Percentiles rank a stretch among this genome's conserved stretches.
Conservation (phyloP, 2,888 invertebrate species). For the Troides aeacus region DNA sequence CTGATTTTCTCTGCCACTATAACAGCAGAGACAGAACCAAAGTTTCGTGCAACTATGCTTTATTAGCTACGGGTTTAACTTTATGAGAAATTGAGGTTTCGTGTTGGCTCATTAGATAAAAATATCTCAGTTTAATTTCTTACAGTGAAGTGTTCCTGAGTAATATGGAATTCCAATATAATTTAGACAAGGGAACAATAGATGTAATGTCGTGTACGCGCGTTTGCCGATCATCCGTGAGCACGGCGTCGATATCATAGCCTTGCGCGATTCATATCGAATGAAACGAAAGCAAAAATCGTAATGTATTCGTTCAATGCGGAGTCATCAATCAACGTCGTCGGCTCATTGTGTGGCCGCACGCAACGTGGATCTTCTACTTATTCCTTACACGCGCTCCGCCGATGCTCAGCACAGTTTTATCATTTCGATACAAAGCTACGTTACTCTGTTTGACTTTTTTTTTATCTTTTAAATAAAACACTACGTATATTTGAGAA, state of each 20-base stretch:
- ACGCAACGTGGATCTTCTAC: constrained; percentile 59
- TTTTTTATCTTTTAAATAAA: constrained; percentile 35
- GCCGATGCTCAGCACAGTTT: constrained; percentile 54
- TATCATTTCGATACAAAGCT: constrained; percentile 62
- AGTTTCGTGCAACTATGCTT: too few species aligned
- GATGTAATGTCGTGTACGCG: constrained; percentile 21
- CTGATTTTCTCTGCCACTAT: too few species aligned
- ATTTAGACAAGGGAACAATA: constrained; percentile 7
- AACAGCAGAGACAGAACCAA: too few species aligned
- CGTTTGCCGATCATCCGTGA: constrained; percentile 31
- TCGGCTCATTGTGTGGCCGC: constrained; percentile 77
- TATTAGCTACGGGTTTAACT: too few species aligned
- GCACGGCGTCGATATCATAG: constrained; percentile 71
- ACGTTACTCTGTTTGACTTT: constrained; percentile 41
- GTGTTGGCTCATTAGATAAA: too few species aligned
- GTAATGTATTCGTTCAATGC: constrained; percentile 79
- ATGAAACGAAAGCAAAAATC: constrained; percentile 77
- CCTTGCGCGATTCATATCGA: constrained; percentile 78
- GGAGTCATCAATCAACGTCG: constrained; percentile 75
- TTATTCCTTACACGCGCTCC: constrained; percentile 47
- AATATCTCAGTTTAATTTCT: neutral
- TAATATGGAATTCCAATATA: constrained; percentile 11
- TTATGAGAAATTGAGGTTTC: too few species aligned
- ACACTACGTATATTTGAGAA: constrained; percentile 18
- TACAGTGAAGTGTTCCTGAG: neutral